Percentiles rank a stretch among this genome's conserved stretches.
Evolutionary conservation across 2,797 vertebrate species (phyloP).

Genomic region (Dendrocincla fuliginosa): DNA sequence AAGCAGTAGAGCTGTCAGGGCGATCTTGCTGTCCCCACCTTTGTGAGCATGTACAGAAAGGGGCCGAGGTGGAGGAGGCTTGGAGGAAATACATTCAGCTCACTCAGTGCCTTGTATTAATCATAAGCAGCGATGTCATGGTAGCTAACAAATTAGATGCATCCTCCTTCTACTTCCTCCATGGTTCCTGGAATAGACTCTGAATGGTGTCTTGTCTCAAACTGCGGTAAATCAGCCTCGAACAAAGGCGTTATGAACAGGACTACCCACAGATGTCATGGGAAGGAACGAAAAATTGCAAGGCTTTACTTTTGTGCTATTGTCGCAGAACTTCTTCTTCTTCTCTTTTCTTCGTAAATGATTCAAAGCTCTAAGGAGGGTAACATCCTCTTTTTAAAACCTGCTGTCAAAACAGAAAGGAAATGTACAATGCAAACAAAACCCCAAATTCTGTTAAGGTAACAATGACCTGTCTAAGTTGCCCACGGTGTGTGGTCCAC

Average conservation of each 20-base stretch:
- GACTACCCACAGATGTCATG: conserved; percentile 47
- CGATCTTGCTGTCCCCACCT: neutral
- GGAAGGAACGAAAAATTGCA: conserved; percentile 40
- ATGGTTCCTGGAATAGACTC: conserved; percentile 43
- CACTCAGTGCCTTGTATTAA: neutral
- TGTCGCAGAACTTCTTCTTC: neutral
- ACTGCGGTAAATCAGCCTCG: neutral
- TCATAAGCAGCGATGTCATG: neutral
- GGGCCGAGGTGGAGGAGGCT: neutral
- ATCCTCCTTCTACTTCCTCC: conserved; percentile 23
- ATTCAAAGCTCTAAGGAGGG: conserved; percentile 23
- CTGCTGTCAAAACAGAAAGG: conserved; percentile 35
- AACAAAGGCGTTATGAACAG: conserved; percentile 38
- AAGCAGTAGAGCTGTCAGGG: neutral
- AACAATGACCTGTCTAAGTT: conserved; percentile 51
- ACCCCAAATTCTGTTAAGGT: conserved; percentile 48
- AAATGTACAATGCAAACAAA: conserved; percentile 18
- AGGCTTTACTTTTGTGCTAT: conserved; percentile 16
- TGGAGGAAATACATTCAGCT: neutral
- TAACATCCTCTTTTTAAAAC: conserved; percentile 39
- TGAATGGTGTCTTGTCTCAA: conserved; percentile 51
- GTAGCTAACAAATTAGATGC: neutral
- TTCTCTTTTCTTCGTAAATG: conserved; percentile 1
- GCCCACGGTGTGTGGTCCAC: conserved; percentile 9
- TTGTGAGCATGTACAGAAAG: neutral